A percentile compares a stretch with the other conserved stretches of the same genome.
Evolutionary conservation across 1,140 invertebrate species (phyloP).

Genomic region (Zaprionus ghesquierei): DNA sequence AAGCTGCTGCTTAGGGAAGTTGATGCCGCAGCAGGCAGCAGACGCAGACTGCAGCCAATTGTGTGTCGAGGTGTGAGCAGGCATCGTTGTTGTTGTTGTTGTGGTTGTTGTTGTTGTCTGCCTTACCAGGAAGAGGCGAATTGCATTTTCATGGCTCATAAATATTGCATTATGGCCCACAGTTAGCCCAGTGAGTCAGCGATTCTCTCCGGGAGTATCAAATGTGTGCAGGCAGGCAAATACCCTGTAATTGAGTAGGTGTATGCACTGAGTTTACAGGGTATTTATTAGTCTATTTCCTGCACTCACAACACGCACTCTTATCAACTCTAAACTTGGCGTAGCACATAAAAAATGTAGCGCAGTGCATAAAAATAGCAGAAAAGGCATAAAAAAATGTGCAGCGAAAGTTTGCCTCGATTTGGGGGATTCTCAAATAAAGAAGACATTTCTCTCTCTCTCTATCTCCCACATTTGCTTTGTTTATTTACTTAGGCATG

Average conservation of each 20-base stretch:
- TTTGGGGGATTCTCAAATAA: slow-evolving; percentile 19
- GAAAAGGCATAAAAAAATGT: slow-evolving; percentile 17
- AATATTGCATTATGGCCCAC: slow-evolving; percentile 50
- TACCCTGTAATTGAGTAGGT: slow-evolving; percentile 16
- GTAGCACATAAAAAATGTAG: slow-evolving; percentile 16
- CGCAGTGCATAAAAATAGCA: slow-evolving; percentile 21
- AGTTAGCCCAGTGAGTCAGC: slow-evolving; percentile 6
- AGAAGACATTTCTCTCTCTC: slow-evolving; percentile 27
- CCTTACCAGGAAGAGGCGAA: slow-evolving; percentile 31
- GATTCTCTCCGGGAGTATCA: not conserved
- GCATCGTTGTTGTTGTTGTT: not conserved
- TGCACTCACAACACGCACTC: not conserved
- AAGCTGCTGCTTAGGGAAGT: slow-evolving; percentile 68
- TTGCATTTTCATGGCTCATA: slow-evolving; percentile 75
- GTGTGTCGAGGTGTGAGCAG: slow-evolving; percentile 28
- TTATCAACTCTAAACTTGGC: not conserved
- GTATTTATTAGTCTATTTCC: not conserved
- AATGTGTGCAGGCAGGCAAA: not conserved
- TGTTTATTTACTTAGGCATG: slow-evolving; percentile 46
- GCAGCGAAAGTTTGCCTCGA: slow-evolving; percentile 33
- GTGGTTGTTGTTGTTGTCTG: too few species aligned
- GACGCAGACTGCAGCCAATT: slow-evolving; percentile 36
- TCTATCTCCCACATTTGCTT: slow-evolving; percentile 23
- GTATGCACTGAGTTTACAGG: not conserved
- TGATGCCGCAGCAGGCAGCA: slow-evolving; percentile 1